A percentile compares a stretch with the other conserved stretches of the same genome.
Evolutionary conservation across 2,797 vertebrate genomes (phyloP).

Genomic region (Sarcoramphus papa): DNA sequence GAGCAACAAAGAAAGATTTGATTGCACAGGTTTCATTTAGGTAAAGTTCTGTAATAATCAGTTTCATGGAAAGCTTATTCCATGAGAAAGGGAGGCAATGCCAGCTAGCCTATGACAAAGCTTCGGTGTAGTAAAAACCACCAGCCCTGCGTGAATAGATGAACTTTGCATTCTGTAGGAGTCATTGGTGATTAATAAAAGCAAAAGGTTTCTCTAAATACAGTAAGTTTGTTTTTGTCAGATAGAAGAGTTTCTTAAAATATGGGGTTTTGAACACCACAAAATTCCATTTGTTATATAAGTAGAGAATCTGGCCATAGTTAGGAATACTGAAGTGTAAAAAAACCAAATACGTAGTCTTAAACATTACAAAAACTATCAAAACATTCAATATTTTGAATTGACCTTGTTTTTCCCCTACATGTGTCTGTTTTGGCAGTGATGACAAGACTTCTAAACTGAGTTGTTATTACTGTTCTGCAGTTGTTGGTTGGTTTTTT

Average conservation of each 20-base stretch:
- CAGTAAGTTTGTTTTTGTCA: slow-evolving; percentile 48
- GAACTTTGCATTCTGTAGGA: slow-evolving; percentile 47
- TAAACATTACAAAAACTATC: slow-evolving; percentile 75
- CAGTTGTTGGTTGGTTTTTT: slow-evolving; percentile 60
- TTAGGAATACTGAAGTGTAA: slow-evolving; percentile 63
- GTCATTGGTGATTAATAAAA: slow-evolving; percentile 28
- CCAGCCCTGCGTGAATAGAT: slow-evolving; percentile 60
- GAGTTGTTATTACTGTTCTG: slow-evolving; percentile 48
- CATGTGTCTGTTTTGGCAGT: slow-evolving; percentile 68
- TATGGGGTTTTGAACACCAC: slow-evolving; percentile 22
- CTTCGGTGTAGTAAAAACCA: slow-evolving; percentile 38
- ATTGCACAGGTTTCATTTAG: slow-evolving; percentile 57
- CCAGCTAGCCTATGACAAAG: slow-evolving; percentile 49
- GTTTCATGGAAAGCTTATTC: neutral
- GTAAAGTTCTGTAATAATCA: neutral
- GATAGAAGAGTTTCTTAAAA: slow-evolving; percentile 71
- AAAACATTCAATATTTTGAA: slow-evolving; percentile 74
- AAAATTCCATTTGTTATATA: slow-evolving; percentile 62
- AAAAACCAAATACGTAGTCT: slow-evolving; percentile 53
- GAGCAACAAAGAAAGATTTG: slow-evolving; percentile 11
- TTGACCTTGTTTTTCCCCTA: slow-evolving; percentile 20
- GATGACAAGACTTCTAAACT: slow-evolving; percentile 63
- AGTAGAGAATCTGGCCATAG: slow-evolving; percentile 68
- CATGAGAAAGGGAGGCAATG: slow-evolving; percentile 40
- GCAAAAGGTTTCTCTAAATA: slow-evolving; percentile 59